Percentiles rank a stretch among this genome's conserved stretches.
These are phyloP conservation scores for Leucophenga montana DNA, from an alignment of 2,888 invertebrate genomes.

Conservation along the genomic window DNA sequence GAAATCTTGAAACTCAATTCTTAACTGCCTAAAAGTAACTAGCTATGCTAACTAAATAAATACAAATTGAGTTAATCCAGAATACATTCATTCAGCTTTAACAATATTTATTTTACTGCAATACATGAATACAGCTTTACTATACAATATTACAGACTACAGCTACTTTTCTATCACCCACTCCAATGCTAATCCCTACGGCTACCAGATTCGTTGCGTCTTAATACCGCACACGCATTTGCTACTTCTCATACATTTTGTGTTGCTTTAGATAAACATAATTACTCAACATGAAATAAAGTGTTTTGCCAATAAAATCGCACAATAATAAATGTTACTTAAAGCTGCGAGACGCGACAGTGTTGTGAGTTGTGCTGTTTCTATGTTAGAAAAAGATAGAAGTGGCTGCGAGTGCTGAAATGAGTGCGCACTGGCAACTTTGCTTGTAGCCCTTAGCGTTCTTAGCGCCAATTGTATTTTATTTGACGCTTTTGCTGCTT, in stretches of 20 bases:
- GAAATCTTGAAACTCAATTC: not conserved
- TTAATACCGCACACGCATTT: not conserved
- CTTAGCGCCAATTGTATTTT: constrained; percentile 28
- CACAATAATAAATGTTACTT: constrained; percentile 27
- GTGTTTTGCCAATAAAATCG: constrained; percentile 35
- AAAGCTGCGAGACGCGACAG: not conserved
- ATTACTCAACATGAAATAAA: constrained; percentile 38
- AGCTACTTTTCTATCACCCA: not conserved
- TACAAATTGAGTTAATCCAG: constrained; percentile 25
- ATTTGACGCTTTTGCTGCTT: not conserved
- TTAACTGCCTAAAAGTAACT: constrained; percentile 5
- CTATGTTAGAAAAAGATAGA: too few relatives aligned
- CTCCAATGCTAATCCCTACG: not conserved
- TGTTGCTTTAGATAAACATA: constrained; percentile 20
- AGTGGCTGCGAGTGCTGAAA: not conserved
- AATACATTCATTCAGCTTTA: too few relatives aligned
- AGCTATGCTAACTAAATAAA: constrained; percentile 17
- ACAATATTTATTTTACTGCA: constrained; percentile 4
- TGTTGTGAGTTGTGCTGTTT: too few relatives aligned
- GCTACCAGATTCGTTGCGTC: not conserved
- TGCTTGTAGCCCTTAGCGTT: not conserved
- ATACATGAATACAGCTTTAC: not conserved
- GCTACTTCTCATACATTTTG: not conserved
- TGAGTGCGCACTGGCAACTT: not conserved
- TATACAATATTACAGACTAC: too few relatives aligned